Conservation (phyloP, 2,888 invertebrate genomes). For the Anodontia alba region DNA sequence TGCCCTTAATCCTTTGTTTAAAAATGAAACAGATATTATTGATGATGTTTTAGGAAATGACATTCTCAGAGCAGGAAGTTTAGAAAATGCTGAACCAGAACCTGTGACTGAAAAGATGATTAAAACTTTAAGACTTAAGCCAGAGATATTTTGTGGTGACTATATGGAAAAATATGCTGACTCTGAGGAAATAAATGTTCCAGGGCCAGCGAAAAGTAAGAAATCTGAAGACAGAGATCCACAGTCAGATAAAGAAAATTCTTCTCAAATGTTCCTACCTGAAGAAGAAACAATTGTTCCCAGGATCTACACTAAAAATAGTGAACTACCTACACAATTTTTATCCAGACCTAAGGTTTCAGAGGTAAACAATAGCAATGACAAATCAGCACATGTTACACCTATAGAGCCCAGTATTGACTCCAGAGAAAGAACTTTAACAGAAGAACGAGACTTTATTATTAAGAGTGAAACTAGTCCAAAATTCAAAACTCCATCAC, state of each 20-base stretch:
- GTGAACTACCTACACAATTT: slow-evolving; percentile 6
- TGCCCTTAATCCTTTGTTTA: slow-evolving; percentile 24
- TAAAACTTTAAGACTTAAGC: slow-evolving; percentile 14
- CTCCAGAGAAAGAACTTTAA: neutral
- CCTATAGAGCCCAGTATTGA: neutral
- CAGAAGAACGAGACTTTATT: neutral
- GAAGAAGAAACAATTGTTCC: slow-evolving; percentile 28
- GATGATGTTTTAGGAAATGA: slow-evolving; percentile 28
- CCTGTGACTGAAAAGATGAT: slow-evolving; percentile 16
- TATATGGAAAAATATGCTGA: neutral
- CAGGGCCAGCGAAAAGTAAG: neutral
- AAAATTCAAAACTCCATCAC: slow-evolving; percentile 22
- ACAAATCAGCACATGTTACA: neutral
- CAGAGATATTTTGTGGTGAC: slow-evolving; percentile 7
- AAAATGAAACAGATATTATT: slow-evolving; percentile 31
- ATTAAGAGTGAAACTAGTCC: slow-evolving; percentile 56
- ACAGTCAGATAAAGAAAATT: neutral
- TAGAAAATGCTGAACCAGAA: neutral
- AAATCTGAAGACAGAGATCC: neutral
- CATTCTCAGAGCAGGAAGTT: neutral
- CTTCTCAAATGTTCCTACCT: neutral
- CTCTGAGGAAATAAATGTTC: neutral
- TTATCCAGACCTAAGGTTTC: neutral
- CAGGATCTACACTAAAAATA: neutral
- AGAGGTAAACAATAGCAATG: neutral